phyloP scores from a whole-genome alignment of 2,113 vertebrate species.

The Tonatia bakeri region DNA sequence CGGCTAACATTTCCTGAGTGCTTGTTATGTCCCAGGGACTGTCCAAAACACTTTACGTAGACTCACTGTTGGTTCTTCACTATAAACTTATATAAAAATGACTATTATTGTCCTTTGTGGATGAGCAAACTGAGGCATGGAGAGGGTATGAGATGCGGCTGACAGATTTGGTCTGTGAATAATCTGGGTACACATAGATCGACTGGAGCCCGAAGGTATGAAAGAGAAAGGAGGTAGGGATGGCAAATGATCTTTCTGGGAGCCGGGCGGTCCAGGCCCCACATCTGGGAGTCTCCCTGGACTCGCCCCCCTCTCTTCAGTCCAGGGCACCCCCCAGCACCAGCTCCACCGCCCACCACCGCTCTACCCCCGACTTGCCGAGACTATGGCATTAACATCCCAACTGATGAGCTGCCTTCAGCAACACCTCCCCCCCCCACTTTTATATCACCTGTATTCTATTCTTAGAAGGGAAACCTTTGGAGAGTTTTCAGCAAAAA shows the following conservation, averaged over 20 bases:
- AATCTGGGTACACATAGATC: background rate
- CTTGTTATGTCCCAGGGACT: background rate
- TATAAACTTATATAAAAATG: fast-evolving
- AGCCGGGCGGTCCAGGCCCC: background rate
- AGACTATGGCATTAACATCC: background rate
- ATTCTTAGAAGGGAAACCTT: background rate
- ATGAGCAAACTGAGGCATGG: background rate
- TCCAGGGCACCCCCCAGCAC: background rate
- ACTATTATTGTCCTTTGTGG: background rate
- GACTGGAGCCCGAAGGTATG: background rate
- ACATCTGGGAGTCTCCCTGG: background rate
- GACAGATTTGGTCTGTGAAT: background rate
- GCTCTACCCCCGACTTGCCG: background rate
- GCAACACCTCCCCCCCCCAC: background rate
- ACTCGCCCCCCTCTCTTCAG: background rate
- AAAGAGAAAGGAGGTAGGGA: background rate
- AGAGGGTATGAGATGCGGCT: too few relatives aligned
- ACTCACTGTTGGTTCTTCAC: background rate
- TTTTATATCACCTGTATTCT: background rate
- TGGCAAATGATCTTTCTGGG: background rate
- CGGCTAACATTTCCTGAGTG: background rate
- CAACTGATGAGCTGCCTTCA: background rate
- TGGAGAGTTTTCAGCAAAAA: background rate
- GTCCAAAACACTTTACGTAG: fast-evolving
- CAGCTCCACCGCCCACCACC: fast-evolving